Conservation (phyloP, 2,797 vertebrate species). For the Knipowitschia caucasica region DNA sequence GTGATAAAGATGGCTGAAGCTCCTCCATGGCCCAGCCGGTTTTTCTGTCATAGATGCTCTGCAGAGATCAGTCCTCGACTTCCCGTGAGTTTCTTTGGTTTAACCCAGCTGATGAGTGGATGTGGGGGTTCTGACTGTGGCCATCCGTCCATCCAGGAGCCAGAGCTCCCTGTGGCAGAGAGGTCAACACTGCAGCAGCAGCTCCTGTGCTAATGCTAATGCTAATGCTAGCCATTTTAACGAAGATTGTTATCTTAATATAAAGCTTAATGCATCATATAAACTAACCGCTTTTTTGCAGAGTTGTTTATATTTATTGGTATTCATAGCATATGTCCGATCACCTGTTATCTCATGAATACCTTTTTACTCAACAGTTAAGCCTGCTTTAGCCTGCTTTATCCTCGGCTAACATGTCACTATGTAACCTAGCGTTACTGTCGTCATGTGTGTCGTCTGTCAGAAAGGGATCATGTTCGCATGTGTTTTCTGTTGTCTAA, state of each 20-base stretch:
- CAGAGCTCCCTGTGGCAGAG: constrained; percentile 1
- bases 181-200: constrained; percentile 32
- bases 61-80: constrained; percentile 89
- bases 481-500: no score
- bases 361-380: no score
- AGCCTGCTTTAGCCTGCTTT: no score
- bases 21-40: constrained; percentile 86
- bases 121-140: not conserved
- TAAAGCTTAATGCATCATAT: not conserved
- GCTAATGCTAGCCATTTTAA: constrained; percentile 15
- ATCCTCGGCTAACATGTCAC: no score
- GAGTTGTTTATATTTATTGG: rapidly evolving
- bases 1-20: constrained; percentile 91
- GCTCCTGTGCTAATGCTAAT: constrained; percentile 29
- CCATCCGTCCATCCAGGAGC: not conserved
- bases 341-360: no score
- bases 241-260: constrained; percentile 26
- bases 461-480: no score
- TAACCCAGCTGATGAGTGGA: not conserved
- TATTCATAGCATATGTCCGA: not conserved
- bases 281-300: not conserved
- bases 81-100: constrained; percentile 76
- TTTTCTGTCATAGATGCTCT: constrained; percentile 94
- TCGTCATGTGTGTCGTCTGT: no score
- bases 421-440: no score